Evolutionary conservation across 2,888 invertebrate genomes (phyloP), one percentile per base, ranked within the genome.

Genomic region (Pandemis corylana): DNA sequence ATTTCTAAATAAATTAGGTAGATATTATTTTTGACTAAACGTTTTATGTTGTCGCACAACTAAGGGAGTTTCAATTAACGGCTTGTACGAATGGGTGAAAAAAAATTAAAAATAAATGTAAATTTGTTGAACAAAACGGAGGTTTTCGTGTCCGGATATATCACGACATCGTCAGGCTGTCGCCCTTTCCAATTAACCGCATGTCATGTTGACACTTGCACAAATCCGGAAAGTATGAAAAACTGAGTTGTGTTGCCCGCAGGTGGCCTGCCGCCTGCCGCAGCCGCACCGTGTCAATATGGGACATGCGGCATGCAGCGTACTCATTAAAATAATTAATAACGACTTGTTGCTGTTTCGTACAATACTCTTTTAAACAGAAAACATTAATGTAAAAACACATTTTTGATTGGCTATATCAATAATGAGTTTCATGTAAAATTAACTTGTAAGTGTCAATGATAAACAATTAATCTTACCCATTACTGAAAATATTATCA

Each of bases 171-270:
- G 80, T 80, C 80, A 76, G 81, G 79, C 83, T 78, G 80, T 78
- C 81, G 79, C 83, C 84, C 83, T 82, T 85, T 85, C 83, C 87
- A 86, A 88, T 86, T 88, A 86, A 82, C 85, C 77, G 76, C 82
- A 77, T 77, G 87, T 87, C 87, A 88, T 79, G 80, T 79, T 81
- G 83, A 83, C 84, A 85, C 84, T 84, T 80, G 80, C 78, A 76
- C 80, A 79, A 82, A 81, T 79, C 79, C 79, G 75, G 76, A 76
- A 76, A 78, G 71, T 66, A 75, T 72, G 78, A 62, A 76, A 77
- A 72, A 80, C 76, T 73, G 70, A 76, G 72, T 72, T 69, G 36
- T 28, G 68, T 36, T 41, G 41, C 67, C 53, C 41, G 67, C 53
- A 12, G 53, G 36, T 15, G 53, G 7, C 51, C 36, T 49, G 41